Evolutionary conservation across 2,888 invertebrate genomes (phyloP), one percentile per base, ranked within the genome.

Genomic region (Slavum lentiscoides): DNA sequence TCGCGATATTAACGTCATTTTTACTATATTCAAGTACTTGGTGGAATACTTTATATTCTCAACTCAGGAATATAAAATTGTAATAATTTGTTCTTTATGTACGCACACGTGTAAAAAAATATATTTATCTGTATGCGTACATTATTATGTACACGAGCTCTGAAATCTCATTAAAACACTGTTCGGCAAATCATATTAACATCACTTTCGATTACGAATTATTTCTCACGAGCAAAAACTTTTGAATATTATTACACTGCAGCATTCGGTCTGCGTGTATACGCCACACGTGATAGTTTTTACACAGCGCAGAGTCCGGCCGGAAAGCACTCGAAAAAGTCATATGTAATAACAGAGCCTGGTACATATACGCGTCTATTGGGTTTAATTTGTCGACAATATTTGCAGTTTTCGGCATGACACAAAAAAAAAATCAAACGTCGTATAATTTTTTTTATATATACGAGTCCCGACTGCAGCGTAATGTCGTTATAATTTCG

Each of bases 381-480:
- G 37, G 17, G 21, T 55, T 58, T 75, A 19, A 67, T 75, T 75
- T 75, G 43, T 59, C 66, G 13, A 67, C 58, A 59, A 19, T 11
- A 69, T 13, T 3, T 3, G 11, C 55, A 55, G 17, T 64, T 43
- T 43, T 58, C 58, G 21, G 58, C 37, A 43, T 43, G 75, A 75
- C 75, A 55, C 67, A 75, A 67, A 43, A 67, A 19, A 55, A 39
- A 21, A 55, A 74, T 74, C 64, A 64, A 66, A 64, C 64, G 55
- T 74, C 11, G 30, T 21, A 74, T 49, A 13, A 49, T 9, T 11
- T 21, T 66, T n/a, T n/a, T n/a, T n/a, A n/a, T n/a, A n/a, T n/a
- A n/a, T n/a, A n/a, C n/a, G n/a, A n/a, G n/a, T n/a, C n/a, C 37
- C 55, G 37, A 30, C 21, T 17, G 6, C 7, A 3, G 11, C 4